These are phyloP conservation scores for Limosa lapponica DNA, from an alignment of 2,797 vertebrate genomes.

Conservation along the genomic window DNA sequence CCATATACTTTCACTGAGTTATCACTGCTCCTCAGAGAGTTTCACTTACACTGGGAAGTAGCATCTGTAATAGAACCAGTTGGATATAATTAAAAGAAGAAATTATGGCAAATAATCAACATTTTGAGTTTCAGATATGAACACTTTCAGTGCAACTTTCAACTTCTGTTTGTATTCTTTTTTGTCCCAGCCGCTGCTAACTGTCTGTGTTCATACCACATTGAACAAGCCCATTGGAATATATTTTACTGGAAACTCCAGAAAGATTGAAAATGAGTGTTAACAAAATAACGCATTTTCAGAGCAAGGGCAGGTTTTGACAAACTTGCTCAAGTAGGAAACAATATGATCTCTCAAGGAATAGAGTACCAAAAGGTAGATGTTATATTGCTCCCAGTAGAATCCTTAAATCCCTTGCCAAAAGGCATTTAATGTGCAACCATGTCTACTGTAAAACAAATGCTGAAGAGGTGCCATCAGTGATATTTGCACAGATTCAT, in stretches of 20 bases:
- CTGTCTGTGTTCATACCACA: not conserved
- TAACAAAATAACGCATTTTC: not conserved
- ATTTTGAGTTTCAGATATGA: not conserved
- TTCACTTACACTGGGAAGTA: not conserved
- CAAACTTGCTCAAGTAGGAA: constrained; percentile 18
- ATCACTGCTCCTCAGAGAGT: constrained; percentile 6
- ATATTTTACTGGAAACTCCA: constrained; percentile 5
- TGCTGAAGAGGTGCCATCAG: constrained; percentile 4
- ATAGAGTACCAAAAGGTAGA: constrained; percentile 16
- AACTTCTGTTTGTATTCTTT: not conserved
- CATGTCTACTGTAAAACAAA: constrained; percentile 47
- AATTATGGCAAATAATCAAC: constrained; percentile 15
- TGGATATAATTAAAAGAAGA: not conserved
- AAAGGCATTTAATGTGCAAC: constrained; percentile 15
- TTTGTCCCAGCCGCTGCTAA: not conserved
- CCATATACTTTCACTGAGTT: not conserved
- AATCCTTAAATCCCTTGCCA: constrained; percentile 40
- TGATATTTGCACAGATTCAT: constrained; percentile 56
- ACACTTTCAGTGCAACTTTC: not conserved
- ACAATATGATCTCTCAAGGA: constrained; percentile 14
- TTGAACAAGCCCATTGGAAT: constrained; percentile 4
- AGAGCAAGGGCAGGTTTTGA: constrained; percentile 6
- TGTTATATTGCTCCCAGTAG: not conserved
- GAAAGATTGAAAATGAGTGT: constrained; percentile 21
- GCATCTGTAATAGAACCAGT: not conserved